A percentile compares a stretch with the other conserved stretches of the same genome.
These are phyloP conservation scores for Halyomorpha halys DNA, from an alignment of 1,140 invertebrate species.

Conservation along the genomic window DNA sequence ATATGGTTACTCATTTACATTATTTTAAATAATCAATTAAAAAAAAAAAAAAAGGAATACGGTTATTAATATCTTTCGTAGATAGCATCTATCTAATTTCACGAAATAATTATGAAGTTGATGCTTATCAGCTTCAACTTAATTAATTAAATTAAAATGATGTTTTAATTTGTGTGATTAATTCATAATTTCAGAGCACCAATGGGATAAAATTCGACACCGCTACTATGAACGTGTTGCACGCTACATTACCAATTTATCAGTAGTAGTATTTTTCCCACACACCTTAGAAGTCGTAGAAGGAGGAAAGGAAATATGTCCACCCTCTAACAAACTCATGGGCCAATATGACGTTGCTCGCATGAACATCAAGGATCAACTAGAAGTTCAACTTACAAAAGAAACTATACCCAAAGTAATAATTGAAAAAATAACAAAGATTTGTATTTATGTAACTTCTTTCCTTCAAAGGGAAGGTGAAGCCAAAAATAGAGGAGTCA, in stretches of 20 bases:
- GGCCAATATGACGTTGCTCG: slow-evolving; percentile 26
- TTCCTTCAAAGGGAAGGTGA: too few relatives aligned
- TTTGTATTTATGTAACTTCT: too few relatives aligned
- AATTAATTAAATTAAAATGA: too few relatives aligned
- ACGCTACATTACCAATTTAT: slow-evolving; percentile 24
- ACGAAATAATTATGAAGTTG: too few relatives aligned
- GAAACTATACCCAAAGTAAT: slow-evolving; percentile 28
- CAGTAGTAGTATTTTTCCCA: slow-evolving; percentile 31
- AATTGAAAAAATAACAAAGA: not conserved
- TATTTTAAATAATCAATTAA: too few relatives aligned
- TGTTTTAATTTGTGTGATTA: too few relatives aligned
- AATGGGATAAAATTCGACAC: slow-evolving; percentile 28
- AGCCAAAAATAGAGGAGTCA: too few relatives aligned
- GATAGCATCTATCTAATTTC: too few relatives aligned
- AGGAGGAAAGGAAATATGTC: slow-evolving; percentile 23
- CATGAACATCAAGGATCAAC: slow-evolving; percentile 28
- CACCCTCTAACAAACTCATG: slow-evolving; percentile 25
- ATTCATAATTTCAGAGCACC: slow-evolving; percentile 18
- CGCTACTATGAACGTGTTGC: slow-evolving; percentile 27
- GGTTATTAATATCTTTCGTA: too few relatives aligned
- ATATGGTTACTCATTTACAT: too few relatives aligned
- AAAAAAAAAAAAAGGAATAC: too few relatives aligned
- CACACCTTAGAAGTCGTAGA: slow-evolving; percentile 28
- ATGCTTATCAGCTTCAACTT: too few relatives aligned
- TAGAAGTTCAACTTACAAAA: slow-evolving; percentile 28